Evolutionary conservation across 2,888 invertebrate species (phyloP).

Genomic region (Carpatolechia fugitivella): DNA sequence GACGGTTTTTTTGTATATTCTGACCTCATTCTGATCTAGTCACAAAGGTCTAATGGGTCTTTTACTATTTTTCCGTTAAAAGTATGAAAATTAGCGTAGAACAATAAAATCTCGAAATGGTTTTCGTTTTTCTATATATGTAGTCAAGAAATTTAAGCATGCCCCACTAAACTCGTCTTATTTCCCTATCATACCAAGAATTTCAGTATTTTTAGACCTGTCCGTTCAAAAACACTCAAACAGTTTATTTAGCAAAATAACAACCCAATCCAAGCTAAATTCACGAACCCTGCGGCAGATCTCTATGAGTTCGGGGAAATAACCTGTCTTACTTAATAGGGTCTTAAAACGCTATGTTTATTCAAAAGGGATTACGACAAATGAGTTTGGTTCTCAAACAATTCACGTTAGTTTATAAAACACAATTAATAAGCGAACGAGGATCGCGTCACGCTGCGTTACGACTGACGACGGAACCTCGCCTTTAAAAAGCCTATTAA

Average conservation of each 20-base stretch:
- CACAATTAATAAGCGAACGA: conserved; percentile 23
- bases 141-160: too few relatives aligned
- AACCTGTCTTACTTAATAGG: conserved; percentile 6
- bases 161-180: too few relatives aligned
- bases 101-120: too few relatives aligned
- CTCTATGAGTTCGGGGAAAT: not conserved
- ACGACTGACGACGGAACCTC: conserved; percentile 26
- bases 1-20: too few relatives aligned
- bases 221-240: not conserved
- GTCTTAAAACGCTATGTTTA: conserved; percentile 3
- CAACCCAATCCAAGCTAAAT: not conserved
- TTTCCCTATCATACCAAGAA: too few relatives aligned
- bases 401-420: conserved; percentile 24
- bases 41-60: too few relatives aligned
- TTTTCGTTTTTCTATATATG: too few relatives aligned
- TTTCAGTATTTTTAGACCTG: too few relatives aligned
- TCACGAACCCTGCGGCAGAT: not conserved
- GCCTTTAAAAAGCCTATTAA: conserved; percentile 47
- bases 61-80: too few relatives aligned
- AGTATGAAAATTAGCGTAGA: too few relatives aligned
- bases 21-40: too few relatives aligned
- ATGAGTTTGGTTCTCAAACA: conserved; percentile 20
- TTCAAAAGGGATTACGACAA: conserved; percentile 21
- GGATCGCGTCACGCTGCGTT: conserved; percentile 36
- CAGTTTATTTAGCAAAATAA: not conserved